Base-by-base conservation (phyloP, 2,797 vertebrate species). In the Myotis planiceps region DNA sequence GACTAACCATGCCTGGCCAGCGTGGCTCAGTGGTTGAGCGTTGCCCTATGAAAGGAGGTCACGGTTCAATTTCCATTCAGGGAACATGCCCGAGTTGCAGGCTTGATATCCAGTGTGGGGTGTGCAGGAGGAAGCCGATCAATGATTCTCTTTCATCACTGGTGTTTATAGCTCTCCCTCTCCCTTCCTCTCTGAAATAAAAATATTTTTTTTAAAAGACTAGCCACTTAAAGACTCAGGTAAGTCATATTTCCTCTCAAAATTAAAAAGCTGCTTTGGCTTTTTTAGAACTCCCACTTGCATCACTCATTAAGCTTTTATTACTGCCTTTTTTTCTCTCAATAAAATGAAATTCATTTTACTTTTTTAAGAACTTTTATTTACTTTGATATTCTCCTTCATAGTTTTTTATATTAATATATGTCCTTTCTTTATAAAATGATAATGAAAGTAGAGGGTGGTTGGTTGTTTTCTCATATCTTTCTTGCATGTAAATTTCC, bases 301-400 rank as follows among this genome's bases (percentile, higher is more conserved):
- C 37, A 86, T 27, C 29, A 32, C 12, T 86, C 58, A 76, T 78
- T 79, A 49, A 55, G 25, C 4, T 78, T 89, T 82, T 27, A 53
- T 51, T 66, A 29, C 27, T 29, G 0, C n/a, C 4, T 60, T n/a
- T 88, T 83, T 68, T 49, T 25, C 6, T 2, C 32, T 74, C 65
- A 47, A 42, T 88, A 84, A 71, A 69, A 34, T 21, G 75, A 88
- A 96, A 83, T 32, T 42, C 23, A 53, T 47, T 53, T 82, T 18
- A 25, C 19, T 58, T 51, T 63, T 58, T 63, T 37, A 83, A 93
- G 63, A 78, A 86, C 32, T 76, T 80, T n/a, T n/a, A 29, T 63
- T 80, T 68, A 78, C n/a, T 87, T 90, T 47, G 60, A 25, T 78
- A 66, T 37, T 34, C 9, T 63, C 12, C 32, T 79, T 78, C 55